A percentile compares a stretch with the other conserved stretches of the same genome.
These are phyloP conservation scores for Strigamia maritima DNA, from an alignment of 2,888 invertebrate species.

Conservation along the genomic window DNA sequence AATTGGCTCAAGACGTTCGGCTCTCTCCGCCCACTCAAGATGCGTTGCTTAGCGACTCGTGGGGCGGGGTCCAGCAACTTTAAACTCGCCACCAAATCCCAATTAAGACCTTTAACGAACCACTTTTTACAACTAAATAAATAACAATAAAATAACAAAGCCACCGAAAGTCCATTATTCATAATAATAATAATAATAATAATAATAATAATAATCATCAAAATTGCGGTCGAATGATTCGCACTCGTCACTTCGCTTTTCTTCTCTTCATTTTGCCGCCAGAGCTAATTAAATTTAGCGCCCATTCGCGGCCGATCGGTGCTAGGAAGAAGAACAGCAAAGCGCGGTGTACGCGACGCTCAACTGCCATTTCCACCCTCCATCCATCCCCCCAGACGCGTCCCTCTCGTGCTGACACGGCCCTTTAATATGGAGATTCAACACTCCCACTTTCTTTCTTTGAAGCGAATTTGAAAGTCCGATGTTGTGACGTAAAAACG, in stretches of 20 bases:
- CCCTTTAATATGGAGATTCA: slow-evolving; percentile 32
- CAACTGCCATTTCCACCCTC: neutral
- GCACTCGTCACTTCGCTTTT: neutral
- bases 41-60: neutral
- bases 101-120: neutral
- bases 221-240: neutral
- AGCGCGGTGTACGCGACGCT: neutral
- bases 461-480: slow-evolving; percentile 15
- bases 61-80: neutral
- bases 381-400: neutral
- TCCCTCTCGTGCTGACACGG: slow-evolving; percentile 27
- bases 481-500: slow-evolving; percentile 21
- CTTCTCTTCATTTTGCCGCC: neutral
- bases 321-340: neutral
- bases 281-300: slow-evolving; percentile 13
- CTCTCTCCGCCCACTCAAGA: slow-evolving; percentile 8
- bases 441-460: neutral
- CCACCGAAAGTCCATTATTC: neutral
- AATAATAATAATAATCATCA: too few relatives aligned
- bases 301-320: slow-evolving; percentile 3
- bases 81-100: neutral
- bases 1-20: slow-evolving; percentile 27
- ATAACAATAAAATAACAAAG: neutral
- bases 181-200: too few relatives aligned
- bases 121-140: neutral